These are phyloP conservation scores for Sylvia borin DNA, from an alignment of 2,797 vertebrate genomes.

Conservation along the genomic window DNA sequence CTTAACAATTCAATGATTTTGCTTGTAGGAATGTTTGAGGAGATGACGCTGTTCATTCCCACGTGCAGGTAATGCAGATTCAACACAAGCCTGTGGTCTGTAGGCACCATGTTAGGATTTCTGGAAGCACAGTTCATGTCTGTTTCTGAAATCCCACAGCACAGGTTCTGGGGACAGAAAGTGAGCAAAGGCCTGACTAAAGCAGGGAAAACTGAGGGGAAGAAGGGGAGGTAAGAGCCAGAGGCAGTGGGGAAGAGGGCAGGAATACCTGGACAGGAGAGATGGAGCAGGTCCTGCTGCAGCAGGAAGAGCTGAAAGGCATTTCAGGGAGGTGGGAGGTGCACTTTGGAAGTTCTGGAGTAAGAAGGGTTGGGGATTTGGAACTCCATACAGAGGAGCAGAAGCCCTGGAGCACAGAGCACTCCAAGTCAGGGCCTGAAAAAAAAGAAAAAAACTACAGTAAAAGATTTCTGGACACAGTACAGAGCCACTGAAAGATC, in stretches of 20 bases:
- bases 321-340: not conserved
- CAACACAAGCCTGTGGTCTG: not conserved
- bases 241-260: not conserved
- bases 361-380: not conserved
- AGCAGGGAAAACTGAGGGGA: not conserved
- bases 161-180: not conserved
- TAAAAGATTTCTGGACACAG: not conserved
- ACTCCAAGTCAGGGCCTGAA: not conserved
- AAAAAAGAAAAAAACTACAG: not conserved
- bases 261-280: not conserved
- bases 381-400: not conserved
- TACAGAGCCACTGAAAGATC: not conserved
- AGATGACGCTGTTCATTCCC: not conserved
- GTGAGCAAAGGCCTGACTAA: not conserved
- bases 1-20: not conserved
- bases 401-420: not conserved
- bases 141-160: not conserved
- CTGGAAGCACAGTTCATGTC: not conserved
- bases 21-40: not conserved
- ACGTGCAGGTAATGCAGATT: accelerated
- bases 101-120: not conserved
- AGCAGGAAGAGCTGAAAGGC: not conserved
- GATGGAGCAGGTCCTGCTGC: not conserved
- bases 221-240: not conserved
- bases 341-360: not conserved